Evolutionary conservation across 2,888 invertebrate species (phyloP).

Genomic region (Lepetodrilus schrolli): DNA sequence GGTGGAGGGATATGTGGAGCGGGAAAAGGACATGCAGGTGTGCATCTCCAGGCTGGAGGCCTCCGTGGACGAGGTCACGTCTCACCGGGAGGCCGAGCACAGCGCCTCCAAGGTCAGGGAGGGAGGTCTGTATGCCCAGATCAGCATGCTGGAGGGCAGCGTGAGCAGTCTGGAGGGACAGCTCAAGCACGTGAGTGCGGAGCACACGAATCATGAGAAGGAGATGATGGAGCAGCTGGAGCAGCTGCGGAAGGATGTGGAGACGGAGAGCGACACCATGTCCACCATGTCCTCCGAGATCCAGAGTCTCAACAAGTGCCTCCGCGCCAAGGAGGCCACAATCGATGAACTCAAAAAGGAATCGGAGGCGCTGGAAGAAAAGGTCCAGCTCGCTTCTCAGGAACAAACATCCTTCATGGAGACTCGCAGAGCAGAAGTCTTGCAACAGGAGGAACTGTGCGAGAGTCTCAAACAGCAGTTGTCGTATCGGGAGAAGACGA

Average conservation of each 20-base stretch:
- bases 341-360: background rate
- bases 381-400: background rate
- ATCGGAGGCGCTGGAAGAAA: background rate
- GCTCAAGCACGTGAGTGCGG: background rate
- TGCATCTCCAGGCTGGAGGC: background rate
- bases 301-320: background rate
- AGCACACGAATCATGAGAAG: conserved; percentile 27
- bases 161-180: conserved; percentile 31
- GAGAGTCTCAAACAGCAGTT: background rate
- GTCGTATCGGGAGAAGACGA: background rate
- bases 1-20: conserved; percentile 29
- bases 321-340: background rate
- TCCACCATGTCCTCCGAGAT: background rate
- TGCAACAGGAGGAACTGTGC: background rate
- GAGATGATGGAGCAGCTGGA: conserved; percentile 32
- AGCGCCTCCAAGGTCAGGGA: conserved; percentile 14
- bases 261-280: conserved; percentile 3
- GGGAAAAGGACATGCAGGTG: conserved; percentile 30
- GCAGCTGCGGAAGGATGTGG: background rate
- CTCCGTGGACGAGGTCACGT: background rate
- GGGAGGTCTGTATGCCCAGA: conserved; percentile 23
- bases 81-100: conserved; percentile 36
- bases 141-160: conserved; percentile 34
- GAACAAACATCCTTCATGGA: background rate
- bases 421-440: background rate